Conservation (phyloP, 2,113 vertebrate species). For the Hylia prasina region DNA sequence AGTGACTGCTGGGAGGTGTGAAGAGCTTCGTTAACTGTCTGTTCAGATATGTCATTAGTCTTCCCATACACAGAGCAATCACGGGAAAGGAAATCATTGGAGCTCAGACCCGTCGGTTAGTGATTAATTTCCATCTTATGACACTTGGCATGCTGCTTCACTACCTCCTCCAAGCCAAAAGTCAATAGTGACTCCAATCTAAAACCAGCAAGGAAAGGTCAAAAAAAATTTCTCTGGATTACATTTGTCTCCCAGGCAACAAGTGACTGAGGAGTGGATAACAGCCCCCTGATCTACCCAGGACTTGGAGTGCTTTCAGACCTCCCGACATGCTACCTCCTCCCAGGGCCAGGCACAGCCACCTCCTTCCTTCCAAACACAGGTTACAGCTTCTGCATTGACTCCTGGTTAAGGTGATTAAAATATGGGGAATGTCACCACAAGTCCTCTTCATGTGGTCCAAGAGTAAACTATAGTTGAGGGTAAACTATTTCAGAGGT, state of each 20-base stretch:
- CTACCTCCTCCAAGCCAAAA: not conserved
- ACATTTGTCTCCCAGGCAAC: conserved; percentile 56
- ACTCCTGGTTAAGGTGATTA: not conserved
- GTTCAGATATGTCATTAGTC: not conserved
- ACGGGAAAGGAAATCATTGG: conserved; percentile 62
- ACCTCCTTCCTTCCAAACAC: not conserved
- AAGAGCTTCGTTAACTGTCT: not conserved
- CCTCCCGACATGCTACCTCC: not conserved
- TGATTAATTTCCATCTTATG: conserved; percentile 62
- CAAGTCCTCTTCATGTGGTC: not conserved
- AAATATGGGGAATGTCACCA: not conserved
- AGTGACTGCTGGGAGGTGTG: not conserved
- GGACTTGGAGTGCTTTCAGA: not conserved
- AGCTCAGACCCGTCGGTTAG: conserved; percentile 54
- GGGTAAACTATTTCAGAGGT: not conserved
- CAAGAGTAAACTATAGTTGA: not conserved
- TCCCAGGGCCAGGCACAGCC: not conserved
- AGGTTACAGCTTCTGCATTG: not conserved
- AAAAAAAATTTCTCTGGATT: not conserved
- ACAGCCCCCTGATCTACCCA: not conserved
- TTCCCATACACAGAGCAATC: conserved; percentile 31
- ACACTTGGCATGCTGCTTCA: conserved; percentile 17
- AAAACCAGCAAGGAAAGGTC: not conserved
- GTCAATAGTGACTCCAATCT: conserved; percentile 12
- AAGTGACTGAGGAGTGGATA: not conserved